A percentile compares a stretch with the other conserved stretches of the same genome.
Evolutionary conservation across 2,888 invertebrate species (phyloP).

Genomic region (Clanis bilineata): DNA sequence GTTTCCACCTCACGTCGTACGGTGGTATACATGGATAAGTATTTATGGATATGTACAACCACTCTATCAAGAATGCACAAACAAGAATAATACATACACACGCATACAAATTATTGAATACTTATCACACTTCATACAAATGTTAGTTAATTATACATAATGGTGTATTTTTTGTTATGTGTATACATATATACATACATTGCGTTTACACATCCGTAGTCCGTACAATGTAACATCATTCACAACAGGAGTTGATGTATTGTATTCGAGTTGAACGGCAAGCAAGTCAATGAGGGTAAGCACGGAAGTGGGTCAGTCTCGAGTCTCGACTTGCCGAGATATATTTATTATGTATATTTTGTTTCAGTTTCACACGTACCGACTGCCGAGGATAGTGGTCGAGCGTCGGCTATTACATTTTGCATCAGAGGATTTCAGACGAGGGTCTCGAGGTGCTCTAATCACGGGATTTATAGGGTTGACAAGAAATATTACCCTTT

Average conservation of each 20-base stretch:
- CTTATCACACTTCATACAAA: too few relatives aligned
- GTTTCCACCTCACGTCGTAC: too few relatives aligned
- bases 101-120: too few relatives aligned
- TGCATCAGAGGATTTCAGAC: neutral
- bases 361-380: neutral
- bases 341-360: slow-evolving; percentile 11
- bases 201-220: neutral
- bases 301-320: slow-evolving; percentile 32
- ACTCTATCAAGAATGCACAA: too few relatives aligned
- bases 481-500: neutral
- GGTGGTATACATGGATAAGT: too few relatives aligned
- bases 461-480: slow-evolving; percentile 2
- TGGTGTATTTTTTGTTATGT: too few relatives aligned
- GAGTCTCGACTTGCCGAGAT: slow-evolving; percentile 14
- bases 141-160: too few relatives aligned
- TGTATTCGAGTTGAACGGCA: slow-evolving; percentile 25
- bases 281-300: slow-evolving; percentile 32
- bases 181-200: too few relatives aligned
- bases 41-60: too few relatives aligned
- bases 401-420: neutral
- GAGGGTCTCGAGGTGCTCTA: slow-evolving; percentile 1
- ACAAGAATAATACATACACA: too few relatives aligned
- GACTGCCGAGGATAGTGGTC: neutral
- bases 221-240: neutral
- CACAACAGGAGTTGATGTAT: slow-evolving; percentile 18